These are phyloP conservation scores for Iguana delicatissima DNA, from an alignment of 2,797 vertebrate genomes.

Conservation along the genomic window DNA sequence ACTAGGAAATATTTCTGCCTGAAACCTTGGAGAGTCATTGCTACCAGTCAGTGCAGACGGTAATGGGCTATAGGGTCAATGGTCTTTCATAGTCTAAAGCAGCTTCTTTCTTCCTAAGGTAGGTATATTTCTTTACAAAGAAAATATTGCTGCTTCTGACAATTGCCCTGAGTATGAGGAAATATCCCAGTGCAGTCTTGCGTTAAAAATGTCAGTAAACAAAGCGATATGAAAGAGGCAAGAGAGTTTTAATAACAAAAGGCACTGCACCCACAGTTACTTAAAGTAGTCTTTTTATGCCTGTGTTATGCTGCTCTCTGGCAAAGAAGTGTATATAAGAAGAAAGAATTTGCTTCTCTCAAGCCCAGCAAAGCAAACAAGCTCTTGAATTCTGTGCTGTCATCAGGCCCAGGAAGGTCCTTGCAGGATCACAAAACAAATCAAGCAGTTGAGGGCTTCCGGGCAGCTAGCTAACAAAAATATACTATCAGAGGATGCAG, in stretches of 20 bases:
- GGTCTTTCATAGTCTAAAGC: too few relatives aligned
- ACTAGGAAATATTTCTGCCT: too few relatives aligned
- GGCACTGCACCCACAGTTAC: constrained; percentile 75
- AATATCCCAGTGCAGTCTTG: constrained; percentile 75
- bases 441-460: constrained; percentile 83
- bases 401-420: constrained; percentile 83
- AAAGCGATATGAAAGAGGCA: constrained; percentile 66
- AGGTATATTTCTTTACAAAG: constrained; percentile 58
- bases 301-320: constrained; percentile 52
- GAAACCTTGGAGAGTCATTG: too few relatives aligned
- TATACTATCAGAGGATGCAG: constrained; percentile 86
- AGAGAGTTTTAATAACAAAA: constrained; percentile 73
- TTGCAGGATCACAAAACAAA: constrained; percentile 86
- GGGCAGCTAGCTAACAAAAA: constrained; percentile 89
- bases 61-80: too few relatives aligned
- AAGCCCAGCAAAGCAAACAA: constrained; percentile 82
- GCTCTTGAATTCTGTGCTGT: constrained; percentile 81
- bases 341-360: constrained; percentile 64
- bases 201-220: constrained; percentile 81
- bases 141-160: constrained; percentile 77
- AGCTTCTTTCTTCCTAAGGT: not conserved
- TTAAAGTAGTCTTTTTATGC: constrained; percentile 78
- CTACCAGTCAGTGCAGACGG: too few relatives aligned
- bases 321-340: constrained; percentile 56
- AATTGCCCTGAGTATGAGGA: constrained; percentile 80